These are phyloP conservation scores for Syngnathus rostellatus DNA, from an alignment of 2,797 vertebrate species.

Conservation along the genomic window DNA sequence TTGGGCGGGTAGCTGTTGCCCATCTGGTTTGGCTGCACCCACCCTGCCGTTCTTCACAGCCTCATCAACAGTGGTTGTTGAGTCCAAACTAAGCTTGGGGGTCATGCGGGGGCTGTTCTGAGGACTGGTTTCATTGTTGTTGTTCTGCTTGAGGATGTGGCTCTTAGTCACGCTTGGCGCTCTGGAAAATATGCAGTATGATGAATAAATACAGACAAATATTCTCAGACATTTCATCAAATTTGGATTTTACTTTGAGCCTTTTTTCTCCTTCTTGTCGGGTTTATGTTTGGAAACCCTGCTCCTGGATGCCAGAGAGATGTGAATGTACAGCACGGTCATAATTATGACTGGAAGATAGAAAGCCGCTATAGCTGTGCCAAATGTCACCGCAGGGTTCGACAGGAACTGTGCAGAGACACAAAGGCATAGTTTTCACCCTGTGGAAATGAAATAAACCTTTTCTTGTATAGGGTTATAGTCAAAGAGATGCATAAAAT, in stretches of 20 bases:
- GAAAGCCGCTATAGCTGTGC: slow-evolving; percentile 95
- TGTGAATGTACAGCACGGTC: slow-evolving; percentile 95
- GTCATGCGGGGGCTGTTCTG: slow-evolving; percentile 50
- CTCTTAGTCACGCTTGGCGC: slow-evolving; percentile 74
- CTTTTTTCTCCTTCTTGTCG: slow-evolving; percentile 79
- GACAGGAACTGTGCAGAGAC: slow-evolving; percentile 80
- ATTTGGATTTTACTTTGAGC: slow-evolving; percentile 58
- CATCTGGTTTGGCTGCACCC: slow-evolving; percentile 61
- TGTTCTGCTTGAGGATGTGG: slow-evolving; percentile 81
- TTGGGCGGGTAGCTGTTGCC: slow-evolving; percentile 20
- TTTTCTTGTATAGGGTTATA: not conserved
- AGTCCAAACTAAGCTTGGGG: slow-evolving; percentile 67
- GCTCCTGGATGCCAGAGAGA: slow-evolving; percentile 94
- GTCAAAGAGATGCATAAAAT: not conserved
- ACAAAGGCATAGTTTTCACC: not conserved
- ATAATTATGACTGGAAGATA: slow-evolving; percentile 97
- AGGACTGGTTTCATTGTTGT: slow-evolving; percentile 70
- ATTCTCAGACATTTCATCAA: not conserved
- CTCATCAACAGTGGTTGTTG: slow-evolving; percentile 56
- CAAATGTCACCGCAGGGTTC: slow-evolving; percentile 90
- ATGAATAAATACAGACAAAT: not conserved
- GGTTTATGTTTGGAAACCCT: slow-evolving; percentile 81
- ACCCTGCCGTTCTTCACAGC: slow-evolving; percentile 82
- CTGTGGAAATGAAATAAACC: not conserved
- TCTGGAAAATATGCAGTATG: slow-evolving; percentile 18